phyloP scores from a whole-genome alignment of 1,140 invertebrate genomes.

The Hestina assimilis region DNA sequence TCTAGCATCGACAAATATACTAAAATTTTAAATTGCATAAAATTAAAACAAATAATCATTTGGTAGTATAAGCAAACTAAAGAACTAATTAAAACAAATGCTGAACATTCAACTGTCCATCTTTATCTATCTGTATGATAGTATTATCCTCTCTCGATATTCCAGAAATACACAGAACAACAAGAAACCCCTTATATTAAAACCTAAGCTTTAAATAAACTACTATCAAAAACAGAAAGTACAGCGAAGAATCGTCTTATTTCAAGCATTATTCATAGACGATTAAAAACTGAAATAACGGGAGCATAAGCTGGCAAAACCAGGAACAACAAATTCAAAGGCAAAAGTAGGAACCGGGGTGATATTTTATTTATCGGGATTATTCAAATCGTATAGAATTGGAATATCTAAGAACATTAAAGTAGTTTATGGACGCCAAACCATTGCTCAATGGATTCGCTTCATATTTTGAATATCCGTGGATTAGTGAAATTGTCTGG shows the following conservation, averaged over 20 bases:
- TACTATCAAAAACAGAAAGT: background rate
- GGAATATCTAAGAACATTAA: constrained; percentile 35
- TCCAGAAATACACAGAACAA: no score
- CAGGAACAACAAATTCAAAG: background rate
- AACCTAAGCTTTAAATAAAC: no score
- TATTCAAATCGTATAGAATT: constrained; percentile 22
- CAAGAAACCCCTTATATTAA: no score
- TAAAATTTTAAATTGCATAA: no score
- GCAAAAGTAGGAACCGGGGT: background rate
- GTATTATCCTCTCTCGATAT: no score
- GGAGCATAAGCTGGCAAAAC: background rate
- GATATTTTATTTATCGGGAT: constrained; percentile 27
- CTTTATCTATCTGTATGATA: no score
- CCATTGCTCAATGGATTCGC: background rate
- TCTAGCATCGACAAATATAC: no score
- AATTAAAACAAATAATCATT: no score
- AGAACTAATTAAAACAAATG: no score
- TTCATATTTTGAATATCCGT: background rate
- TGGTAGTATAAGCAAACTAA: no score
- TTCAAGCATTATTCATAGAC: background rate
- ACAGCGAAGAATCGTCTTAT: no score
- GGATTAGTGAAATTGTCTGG: constrained; percentile 2
- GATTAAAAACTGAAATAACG: constrained; percentile 3
- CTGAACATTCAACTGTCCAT: no score
- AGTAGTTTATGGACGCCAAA: constrained; percentile 36